Evolutionary conservation across 2,888 invertebrate genomes (phyloP), one percentile per base, ranked within the genome.

Genomic region (Ryuthela nishihirai): DNA sequence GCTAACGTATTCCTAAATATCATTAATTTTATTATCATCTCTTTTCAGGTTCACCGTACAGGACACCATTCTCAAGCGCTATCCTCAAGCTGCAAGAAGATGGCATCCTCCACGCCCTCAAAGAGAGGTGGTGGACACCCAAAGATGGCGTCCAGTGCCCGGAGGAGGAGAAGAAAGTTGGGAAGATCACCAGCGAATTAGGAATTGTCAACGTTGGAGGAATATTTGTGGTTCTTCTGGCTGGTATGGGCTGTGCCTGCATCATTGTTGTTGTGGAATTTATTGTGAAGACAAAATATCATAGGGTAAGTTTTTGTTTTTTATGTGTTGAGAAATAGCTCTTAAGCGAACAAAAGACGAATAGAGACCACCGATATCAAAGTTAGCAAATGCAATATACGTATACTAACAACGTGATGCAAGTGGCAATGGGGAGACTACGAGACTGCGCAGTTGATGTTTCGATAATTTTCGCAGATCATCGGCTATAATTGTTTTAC

Each of bases 101-200:
- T 74, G 95, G 95, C 39, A 87, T 86, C 75, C 80, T 98, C 62
- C 93, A 68, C 26, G 59, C 48, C 32, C 60, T 68, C 1, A 68
- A 68, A 80, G 90, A 92, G 26, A 85, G 88, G 73, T 98, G 97
- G 97, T 98, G 98, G 98, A 90, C 90, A 72, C 88, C 90, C 75
- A 88, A 87, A 76, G 92, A 91, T 17, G 92, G 91, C 18, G 90
- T 62, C 6, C 44, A 43, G 15, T 66, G 67, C 45, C 62, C 59
- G 6, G 62, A 55, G 25, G 67, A 68, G 48, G 65, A 65, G 32
- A 64, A 62, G 38, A 64, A 65, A 32, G 58, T 60, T 29, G 52
- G 60, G 3, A 66, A 64, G 29, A 69, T 73, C 47, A 75, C 78
- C 36, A 75, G 72, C 54, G 75, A 77, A 59, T 78, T 97, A 62